phyloP scores from a whole-genome alignment of 2,888 invertebrate genomes.

The Amaurobius ferox region DNA sequence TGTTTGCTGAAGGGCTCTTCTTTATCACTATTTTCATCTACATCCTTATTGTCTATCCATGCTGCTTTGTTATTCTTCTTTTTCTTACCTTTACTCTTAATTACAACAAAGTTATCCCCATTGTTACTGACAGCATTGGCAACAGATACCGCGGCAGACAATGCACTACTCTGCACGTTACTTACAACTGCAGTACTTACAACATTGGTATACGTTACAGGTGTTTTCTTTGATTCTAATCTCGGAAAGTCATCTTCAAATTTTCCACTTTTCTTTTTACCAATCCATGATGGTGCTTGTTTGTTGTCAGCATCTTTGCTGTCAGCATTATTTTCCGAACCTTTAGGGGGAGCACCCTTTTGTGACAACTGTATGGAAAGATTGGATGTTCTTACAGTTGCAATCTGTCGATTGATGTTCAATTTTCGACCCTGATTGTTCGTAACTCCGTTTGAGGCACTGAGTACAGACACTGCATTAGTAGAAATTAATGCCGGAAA shows the following conservation, averaged over 20 bases:
- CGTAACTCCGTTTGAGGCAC: background rate
- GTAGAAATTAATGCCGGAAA: slow-evolving; percentile 71
- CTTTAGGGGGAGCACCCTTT: background rate
- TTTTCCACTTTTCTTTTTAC: slow-evolving; percentile 25
- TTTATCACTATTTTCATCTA: background rate
- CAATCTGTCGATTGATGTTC: slow-evolving; percentile 76
- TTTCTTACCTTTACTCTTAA: slow-evolving; percentile 63
- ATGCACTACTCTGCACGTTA: background rate
- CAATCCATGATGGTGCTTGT: slow-evolving; percentile 21
- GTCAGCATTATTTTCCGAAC: background rate
- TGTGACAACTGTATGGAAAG: slow-evolving; percentile 22
- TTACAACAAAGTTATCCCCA: slow-evolving; percentile 36
- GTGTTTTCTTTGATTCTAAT: slow-evolving; percentile 24
- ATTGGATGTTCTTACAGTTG: slow-evolving; percentile 77
- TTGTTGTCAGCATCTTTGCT: background rate
- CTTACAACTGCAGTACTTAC: background rate
- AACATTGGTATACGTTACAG: background rate
- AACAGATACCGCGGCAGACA: background rate
- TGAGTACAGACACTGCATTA: background rate
- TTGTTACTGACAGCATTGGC: background rate
- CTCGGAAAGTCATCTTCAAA: slow-evolving; percentile 67
- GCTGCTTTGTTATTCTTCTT: slow-evolving; percentile 43
- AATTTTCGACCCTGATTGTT: slow-evolving; percentile 46
- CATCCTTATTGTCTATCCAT: background rate
- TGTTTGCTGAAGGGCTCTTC: background rate